Evolutionary conservation across 2,888 invertebrate species (phyloP), one percentile per base, ranked within the genome.

Genomic region (Andrena fulva): DNA sequence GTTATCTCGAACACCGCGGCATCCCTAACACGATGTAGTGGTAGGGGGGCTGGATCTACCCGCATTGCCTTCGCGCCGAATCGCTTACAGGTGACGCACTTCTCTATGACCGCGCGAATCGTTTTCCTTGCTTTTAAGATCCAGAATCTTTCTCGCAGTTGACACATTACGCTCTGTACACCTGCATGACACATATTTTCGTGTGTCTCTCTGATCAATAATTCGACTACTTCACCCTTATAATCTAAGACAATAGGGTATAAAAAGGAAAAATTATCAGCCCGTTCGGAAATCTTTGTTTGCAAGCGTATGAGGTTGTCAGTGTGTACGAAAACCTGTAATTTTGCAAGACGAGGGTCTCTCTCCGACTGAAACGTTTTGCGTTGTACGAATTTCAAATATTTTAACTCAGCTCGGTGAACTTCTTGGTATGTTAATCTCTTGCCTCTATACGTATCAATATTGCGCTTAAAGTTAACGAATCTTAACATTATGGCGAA

Each of bases 401-500:
- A 33, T 33, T 33, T 33, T 33, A 8, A 8, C 33, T 33, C 33
- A 8, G 33, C 33, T 33, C 8, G 33, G 8, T 33, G 8, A 33
- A 33, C 8, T 33, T 33, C 33, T 8, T 33, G 33, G 33, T 33
- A 33, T 8, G 33, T 33, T 33, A 33, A 33, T 33, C 33, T 33
- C 33, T 33, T 33, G 8, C 8, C 33, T 33, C 8, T 8, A 33
- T 33, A 2, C 10, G 10, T 35, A 35, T 35, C 35, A 35, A 35
- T 2, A 50, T 50, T n/a, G 50, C 50, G 50, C 50, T 50, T 50
- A 50, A 50, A 50, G n/a, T 50, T n/a, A 50, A 50, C 50, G n/a
- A 50, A 50, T 50, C 50, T 50, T 50, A 50, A 50, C n/a, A 50
- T 50, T 50, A n/a, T 50, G 50, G 50, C 50, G 50, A 50, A 50